Base-by-base conservation (phyloP, 2,888 invertebrate genomes). In the Hemaris fuciformis region DNA sequence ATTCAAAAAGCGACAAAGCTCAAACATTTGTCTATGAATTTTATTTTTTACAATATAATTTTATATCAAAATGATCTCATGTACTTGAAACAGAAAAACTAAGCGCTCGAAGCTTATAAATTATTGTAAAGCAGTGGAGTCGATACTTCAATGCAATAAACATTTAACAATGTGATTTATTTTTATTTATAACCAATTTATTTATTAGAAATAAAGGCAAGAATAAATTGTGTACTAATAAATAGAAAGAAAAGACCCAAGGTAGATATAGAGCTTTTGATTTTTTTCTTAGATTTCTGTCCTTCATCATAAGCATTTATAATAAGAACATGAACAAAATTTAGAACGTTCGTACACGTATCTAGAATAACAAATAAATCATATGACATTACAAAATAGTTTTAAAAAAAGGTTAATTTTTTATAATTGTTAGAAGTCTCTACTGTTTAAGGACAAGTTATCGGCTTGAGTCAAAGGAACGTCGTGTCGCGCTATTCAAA, bases 401-500 rank as follows among this genome's bases (percentile, higher is more conserved):
- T 34, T 34, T 34, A 1, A 34, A 3, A 1, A 13, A 13, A 34
- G 8, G 8, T 8, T 41, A 42, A 27, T 20, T 56, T 46, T 7
- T 41, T 45, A 56, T 18, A 15, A 6, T 48, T 22, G 43, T 25
- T 48, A 13, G 53, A 4, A 74, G 43, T 69, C 79, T 84, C 83
- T 69, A 79, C 56, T 38, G 62, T 61, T 72, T 76, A 74, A 66
- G 45, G 66, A 71, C 75, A 69, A 71, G 74, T 74, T 77, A 87
- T 83, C 90, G 90, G 90, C 89, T 79, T 77, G 69, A 76, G 74
- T 88, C 89, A 91, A 90, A 90, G 89, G 78, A 75, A 76, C 64
- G 75, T 79, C 80, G 79, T 85, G 86, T 85, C 84, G 87, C 82
- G 85, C 85, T 88, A 87, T 88, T 89, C 90, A 88, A 91, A 90